phyloP scores from a whole-genome alignment of 2,113 vertebrate genomes.

The Lepus timidus region DNA sequence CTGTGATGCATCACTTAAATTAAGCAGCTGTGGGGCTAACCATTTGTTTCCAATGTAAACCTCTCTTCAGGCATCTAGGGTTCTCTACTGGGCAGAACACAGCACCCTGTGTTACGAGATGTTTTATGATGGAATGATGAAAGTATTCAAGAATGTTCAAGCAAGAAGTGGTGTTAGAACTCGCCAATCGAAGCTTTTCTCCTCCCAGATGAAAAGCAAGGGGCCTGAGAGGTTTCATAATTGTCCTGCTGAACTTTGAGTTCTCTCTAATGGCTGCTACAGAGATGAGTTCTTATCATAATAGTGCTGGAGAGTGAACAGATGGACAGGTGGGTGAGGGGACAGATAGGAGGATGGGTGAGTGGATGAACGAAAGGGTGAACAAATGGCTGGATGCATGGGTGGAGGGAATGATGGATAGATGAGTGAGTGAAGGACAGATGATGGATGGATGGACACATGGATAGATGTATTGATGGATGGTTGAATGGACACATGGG shows the following conservation, averaged over 20 bases:
- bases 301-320: not conserved
- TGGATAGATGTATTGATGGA: no score
- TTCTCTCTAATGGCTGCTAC: not conserved
- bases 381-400: not conserved
- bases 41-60: not conserved
- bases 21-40: not conserved
- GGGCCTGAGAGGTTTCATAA: not conserved
- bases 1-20: not conserved
- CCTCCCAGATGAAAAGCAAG: not conserved
- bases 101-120: not conserved
- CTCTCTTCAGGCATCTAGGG: not conserved
- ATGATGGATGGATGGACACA: no score
- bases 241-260: not conserved
- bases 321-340: not conserved
- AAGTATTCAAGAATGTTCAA: not conserved
- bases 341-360: not conserved
- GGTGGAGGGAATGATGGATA: not conserved
- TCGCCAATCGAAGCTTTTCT: not conserved
- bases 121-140: not conserved
- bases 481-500: no score
- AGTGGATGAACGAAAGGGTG: not conserved
- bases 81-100: no score
- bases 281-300: not conserved
- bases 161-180: not conserved
- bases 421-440: fast-evolving